Conservation (phyloP, 2,888 invertebrate genomes). For the Acanthosepion lycidas region DNA sequence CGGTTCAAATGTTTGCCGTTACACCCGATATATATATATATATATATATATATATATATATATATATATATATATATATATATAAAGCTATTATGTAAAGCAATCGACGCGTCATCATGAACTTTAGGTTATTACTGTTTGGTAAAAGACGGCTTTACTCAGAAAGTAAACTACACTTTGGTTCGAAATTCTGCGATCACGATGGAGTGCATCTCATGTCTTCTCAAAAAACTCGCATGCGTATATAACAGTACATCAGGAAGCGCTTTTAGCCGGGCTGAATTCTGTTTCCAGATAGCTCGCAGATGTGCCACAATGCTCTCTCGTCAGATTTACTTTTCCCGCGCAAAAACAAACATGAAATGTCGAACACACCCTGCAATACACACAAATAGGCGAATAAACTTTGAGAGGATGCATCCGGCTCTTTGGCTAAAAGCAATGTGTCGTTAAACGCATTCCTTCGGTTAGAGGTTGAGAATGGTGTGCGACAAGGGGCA, state of each 20-base stretch:
- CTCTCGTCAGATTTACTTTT: neutral
- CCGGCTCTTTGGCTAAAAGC: neutral
- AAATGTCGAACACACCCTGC: neutral
- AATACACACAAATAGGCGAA: neutral
- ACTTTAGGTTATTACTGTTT: too few species aligned
- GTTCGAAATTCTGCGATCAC: neutral
- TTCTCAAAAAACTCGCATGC: neutral
- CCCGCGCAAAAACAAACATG: neutral
- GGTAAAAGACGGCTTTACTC: too few species aligned
- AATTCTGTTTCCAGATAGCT: neutral
- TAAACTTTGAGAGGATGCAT: neutral
- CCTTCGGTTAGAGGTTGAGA: neutral
- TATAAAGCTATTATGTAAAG: too few species aligned
- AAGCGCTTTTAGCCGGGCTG: neutral
- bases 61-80: too few species aligned
- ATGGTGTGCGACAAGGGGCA: neutral
- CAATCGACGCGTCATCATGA: too few species aligned
- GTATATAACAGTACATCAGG: neutral
- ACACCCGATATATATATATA: too few species aligned
- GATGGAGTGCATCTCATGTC: neutral
- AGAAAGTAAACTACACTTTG: too few species aligned
- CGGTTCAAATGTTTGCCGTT: too few species aligned
- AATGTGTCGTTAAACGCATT: neutral
- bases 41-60: too few species aligned
- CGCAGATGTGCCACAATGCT: neutral